Base-by-base conservation (phyloP, 1,140 invertebrate genomes). In the Drosophila sechellia region DNA sequence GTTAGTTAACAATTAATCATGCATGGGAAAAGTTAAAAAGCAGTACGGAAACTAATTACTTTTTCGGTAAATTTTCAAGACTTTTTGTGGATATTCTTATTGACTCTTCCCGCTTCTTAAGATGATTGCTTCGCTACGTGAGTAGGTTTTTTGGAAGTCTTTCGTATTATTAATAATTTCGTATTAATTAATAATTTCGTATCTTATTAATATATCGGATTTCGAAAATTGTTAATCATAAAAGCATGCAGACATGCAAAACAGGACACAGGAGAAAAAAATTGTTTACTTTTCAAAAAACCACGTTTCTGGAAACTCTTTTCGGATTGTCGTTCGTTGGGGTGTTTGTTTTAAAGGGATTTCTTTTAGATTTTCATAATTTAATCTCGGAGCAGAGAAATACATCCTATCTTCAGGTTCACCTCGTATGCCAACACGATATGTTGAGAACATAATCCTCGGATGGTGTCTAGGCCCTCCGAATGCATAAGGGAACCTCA, bases 261-360 rank as follows among this genome's bases (percentile, higher is more conserved):
- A 40, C 58, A 20, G 22, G 22, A 25, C 52, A 56, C 37, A 31
- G 8, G 20, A 22, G 10, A 2, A 39, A 11, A 12, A 20, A 25
- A 0, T 13, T 5, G 11, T 40, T 60, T 60, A 61, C 58, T 74
- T 55, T 35, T 63, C 22, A 69, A 73, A 79, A 31, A 90, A 77
- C 78, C 78, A 90, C 48, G 64, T 74, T 69, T 90, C 85, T 40
- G 69, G 42, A 48, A 90, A 85, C 52, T 79, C 61, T 69, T 79
- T 53, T 15, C 85, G 81, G 46, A 80, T 50, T 34, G 35, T 42
- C 37, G 54, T 1, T 37, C 35, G 59, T 31, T 25, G 10, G 31
- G 50, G 0, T n/a, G 22, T 48, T 25, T 22, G 45, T 8, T 8
- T 48, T 8, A 11, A 22, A 13, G 11, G 5, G 13, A 12, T 20